Base-by-base conservation (phyloP, 2,888 invertebrate genomes). In the Eupithecia dodoneata region DNA sequence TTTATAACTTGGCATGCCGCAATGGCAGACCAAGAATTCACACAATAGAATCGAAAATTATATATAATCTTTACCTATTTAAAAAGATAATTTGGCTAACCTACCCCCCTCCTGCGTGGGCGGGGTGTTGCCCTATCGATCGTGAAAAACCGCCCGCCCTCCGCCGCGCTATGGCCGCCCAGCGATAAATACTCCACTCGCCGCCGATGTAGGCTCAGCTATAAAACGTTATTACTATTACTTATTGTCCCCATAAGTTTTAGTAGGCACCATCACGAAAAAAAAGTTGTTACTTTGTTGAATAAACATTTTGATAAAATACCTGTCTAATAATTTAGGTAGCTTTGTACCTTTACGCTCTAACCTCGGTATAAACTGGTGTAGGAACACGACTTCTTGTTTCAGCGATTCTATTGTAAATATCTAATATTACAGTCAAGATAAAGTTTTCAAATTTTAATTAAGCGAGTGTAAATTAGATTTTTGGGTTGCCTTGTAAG, bases 211-310 rank as follows among this genome's bases (percentile, higher is more conserved):
- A 87, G 88, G 87, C 86, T 86, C 87, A 88, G 85, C 91, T 90
- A 92, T 93, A 92, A 93, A 93, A 91, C 87, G 88, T 91, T 93
- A 92, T 93, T 92, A 85, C 89, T 88, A 89, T 90, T 90, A 91
- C 87, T 91, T 91, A 92, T 89, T 88, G 88, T 88, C 85, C 85
- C 87, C 89, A 89, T 90, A 88, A 90, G 85, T 88, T 89, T 87
- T 87, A 88, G 85, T 83, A 84, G 83, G 83, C 83, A 79, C 83
- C 79, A 82, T 82, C 76, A 83, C 81, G 80, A 76, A 76, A 80
- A 80, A 85, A 84, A 83, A 82, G 81, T 76, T 78, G 80, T 80
- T 79, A 83, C 84, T 83, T 84, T 84, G 83, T 79, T 75, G 77
- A 78, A 75, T 79, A 77, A 77, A 81, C 77, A 79, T 76, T 76